Conservation (phyloP, 2,113 vertebrate genomes). For the Heptranchias perlo region DNA sequence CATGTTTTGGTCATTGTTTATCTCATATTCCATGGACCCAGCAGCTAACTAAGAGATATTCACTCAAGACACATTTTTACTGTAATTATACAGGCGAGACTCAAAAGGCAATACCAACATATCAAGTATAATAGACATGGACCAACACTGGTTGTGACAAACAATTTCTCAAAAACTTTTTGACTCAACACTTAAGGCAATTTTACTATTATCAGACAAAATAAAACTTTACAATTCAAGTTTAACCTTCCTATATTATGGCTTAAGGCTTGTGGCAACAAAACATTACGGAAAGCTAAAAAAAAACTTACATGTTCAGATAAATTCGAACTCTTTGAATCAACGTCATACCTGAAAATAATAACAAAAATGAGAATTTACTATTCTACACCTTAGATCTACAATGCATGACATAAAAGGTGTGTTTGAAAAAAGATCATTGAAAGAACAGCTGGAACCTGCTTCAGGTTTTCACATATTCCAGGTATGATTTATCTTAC, state of each 20-base stretch:
- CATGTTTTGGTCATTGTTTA: not conserved
- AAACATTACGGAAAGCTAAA: not conserved
- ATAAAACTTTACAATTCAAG: not conserved
- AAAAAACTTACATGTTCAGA: slow-evolving; percentile 87
- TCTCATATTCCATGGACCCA: not conserved
- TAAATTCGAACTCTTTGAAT: slow-evolving; percentile 92
- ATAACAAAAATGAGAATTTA: slow-evolving; percentile 43
- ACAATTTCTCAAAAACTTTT: not conserved
- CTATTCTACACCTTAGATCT: not conserved
- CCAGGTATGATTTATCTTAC: too few species aligned
- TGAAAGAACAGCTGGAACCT: not conserved
- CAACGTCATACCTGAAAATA: slow-evolving; percentile 84
- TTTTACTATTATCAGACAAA: not conserved
- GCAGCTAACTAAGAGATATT: not conserved
- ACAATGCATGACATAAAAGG: not conserved
- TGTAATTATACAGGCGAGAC: not conserved
- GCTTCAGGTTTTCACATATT: not conserved
- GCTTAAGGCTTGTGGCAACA: too few species aligned
- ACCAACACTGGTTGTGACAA: not conserved
- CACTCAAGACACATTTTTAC: not conserved
- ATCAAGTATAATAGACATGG: not conserved
- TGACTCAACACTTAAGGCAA: not conserved
- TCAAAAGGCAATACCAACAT: not conserved
- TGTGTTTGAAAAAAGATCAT: not conserved
- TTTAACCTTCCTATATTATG: not conserved